phyloP scores from a whole-genome alignment of 2,888 invertebrate genomes.

The Eupithecia vulgata region DNA sequence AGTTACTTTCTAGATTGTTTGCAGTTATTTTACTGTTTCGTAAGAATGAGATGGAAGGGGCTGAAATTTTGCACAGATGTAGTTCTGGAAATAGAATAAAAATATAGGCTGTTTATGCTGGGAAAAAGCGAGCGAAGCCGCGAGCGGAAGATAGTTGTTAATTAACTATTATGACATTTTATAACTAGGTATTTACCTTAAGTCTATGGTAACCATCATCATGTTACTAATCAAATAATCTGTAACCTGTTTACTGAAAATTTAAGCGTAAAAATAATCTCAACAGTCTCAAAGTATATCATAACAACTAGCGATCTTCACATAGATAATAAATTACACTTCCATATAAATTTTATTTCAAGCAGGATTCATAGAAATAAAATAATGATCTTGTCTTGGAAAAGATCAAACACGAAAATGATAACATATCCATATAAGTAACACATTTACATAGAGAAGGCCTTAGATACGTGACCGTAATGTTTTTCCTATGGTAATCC shows the following conservation, averaged over 20 bases:
- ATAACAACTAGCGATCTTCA: not conserved
- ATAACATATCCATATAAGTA: constrained; percentile 45
- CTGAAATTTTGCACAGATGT: not conserved
- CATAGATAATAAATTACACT: not conserved
- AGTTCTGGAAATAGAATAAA: too few relatives aligned
- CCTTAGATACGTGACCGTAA: constrained; percentile 66
- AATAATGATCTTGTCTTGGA: constrained; percentile 8
- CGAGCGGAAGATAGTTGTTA: not conserved
- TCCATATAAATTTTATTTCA: not conserved
- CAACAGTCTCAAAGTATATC: not conserved
- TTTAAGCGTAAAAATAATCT: too few relatives aligned
- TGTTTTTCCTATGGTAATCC: constrained; percentile 74
- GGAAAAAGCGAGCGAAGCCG: not conserved
- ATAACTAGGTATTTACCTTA: not conserved
- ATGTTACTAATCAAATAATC: not conserved
- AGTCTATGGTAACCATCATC: not conserved
- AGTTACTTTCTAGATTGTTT: not conserved
- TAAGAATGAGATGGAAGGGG: not conserved
- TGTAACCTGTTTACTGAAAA: not conserved
- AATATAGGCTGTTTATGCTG: not conserved
- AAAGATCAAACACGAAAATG: constrained; percentile 35
- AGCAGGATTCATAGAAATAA: not conserved
- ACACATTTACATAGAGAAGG: constrained; percentile 56
- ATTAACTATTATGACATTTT: not conserved
- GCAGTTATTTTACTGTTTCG: too few relatives aligned